Evolutionary conservation across 1,140 invertebrate genomes (phyloP).

Genomic region (Ladona fulva): DNA sequence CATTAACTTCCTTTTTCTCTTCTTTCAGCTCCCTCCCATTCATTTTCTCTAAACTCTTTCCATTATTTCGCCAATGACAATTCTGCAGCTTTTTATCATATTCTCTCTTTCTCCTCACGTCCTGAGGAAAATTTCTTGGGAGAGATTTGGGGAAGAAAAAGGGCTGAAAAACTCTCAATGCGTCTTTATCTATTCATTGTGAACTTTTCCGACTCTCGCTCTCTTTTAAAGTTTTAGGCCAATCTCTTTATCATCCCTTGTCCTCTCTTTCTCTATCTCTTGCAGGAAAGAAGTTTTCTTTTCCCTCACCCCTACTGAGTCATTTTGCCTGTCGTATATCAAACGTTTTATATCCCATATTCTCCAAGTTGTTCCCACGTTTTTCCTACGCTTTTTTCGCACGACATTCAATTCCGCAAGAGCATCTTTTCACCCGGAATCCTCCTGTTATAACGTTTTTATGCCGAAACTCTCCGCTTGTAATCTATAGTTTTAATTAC

Average conservation of each 20-base stretch:
- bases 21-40: too few species aligned
- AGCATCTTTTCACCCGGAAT: too few species aligned
- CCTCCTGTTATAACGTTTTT: too few species aligned
- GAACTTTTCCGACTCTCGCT: not conserved
- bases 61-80: too few species aligned
- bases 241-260: not conserved
- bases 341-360: constrained; percentile 8
- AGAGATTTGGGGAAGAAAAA: not conserved
- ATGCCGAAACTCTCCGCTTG: too few species aligned
- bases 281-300: not conserved
- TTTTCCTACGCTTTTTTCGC: not conserved
- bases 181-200: constrained; percentile 10
- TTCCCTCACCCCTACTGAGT: not conserved
- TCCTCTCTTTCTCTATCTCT: not conserved
- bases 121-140: not conserved
- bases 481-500: too few species aligned
- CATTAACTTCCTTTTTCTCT: too few species aligned
- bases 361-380: not conserved
- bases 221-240: not conserved
- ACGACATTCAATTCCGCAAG: not conserved
- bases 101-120: not conserved
- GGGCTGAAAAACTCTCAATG: not conserved
- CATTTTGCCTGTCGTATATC: not conserved
- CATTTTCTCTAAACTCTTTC: too few species aligned
- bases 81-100: too few species aligned